Evolutionary conservation across 1,140 invertebrate species (phyloP), one percentile per base, ranked within the genome.

Genomic region (Linepithema humile): DNA sequence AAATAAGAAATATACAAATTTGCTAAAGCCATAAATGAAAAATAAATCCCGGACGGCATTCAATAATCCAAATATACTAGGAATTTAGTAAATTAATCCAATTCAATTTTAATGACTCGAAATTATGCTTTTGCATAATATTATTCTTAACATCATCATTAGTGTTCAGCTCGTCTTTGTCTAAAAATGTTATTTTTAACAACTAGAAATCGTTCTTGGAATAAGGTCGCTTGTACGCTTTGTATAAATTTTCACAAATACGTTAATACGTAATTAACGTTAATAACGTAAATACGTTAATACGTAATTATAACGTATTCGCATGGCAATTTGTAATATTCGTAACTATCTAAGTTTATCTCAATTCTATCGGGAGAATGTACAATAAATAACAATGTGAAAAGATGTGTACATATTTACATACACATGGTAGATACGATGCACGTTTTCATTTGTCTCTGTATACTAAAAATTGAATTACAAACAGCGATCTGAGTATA

Each of bases 331-430:
- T 75, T 12, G 29, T 62, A 65, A 23, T 64, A 48, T 7, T 75
- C 40, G 12, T 62, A 23, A 64, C 20, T 64, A 48, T 50, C 20
- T 48, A 57, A 62, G 26, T 12, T 17, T 23, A 65, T 38, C 3
- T 65, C 3, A 38, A 43, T 7, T 45, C 48, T 15, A 4, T 65
- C 32, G 48, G 10, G 3, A 48, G 53, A 77, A 77, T 77, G 7
- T 77, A 77, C 45, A 78, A 53, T 78, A 65, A 62, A 75, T 64
- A 67, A 78, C 45, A 77, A 6, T 2, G 7, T 53, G 32, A 78
- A 67, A 78, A 78, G 7, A 40, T 78, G 35, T 78, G 48, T 78
- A 69, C 35, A 78, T 55, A 78, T 69, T 53, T 69, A 78, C 17
- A 55, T 32, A 69, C 0, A 40, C 38, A 32, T 15, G 9, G 48